These are phyloP conservation scores for Cassiopea andromeda DNA, from an alignment of 30 jellyfish, hydroid and myxozoan genomes.

Conservation along the genomic window DNA sequence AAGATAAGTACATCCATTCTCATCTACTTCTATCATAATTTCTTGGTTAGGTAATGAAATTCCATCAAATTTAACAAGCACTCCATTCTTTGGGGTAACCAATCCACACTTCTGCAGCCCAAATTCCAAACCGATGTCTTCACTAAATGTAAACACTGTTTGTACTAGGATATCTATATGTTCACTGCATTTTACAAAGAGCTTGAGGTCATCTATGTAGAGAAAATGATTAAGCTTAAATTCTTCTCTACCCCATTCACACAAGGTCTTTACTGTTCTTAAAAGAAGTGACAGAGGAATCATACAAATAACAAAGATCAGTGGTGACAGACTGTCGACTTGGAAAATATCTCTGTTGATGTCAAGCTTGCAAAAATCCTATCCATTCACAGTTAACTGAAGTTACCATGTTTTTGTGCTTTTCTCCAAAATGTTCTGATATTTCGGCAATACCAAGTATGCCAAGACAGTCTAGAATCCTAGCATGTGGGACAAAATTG, in stretches of 20 bases:
- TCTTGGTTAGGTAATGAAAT: constrained; percentile 20
- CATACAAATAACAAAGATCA: constrained; percentile 24
- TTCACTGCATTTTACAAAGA: constrained; percentile 8
- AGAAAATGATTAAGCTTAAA: constrained; percentile 15
- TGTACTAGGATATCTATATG: background rate
- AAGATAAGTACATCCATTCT: constrained; percentile 33
- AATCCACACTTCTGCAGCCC: constrained; percentile 31
- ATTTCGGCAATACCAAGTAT: constrained; percentile 19
- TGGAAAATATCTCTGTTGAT: constrained; percentile 39
- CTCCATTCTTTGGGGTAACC: constrained; percentile 11
- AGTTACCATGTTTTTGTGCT: background rate
- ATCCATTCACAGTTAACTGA: background rate
- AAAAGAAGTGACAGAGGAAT: constrained; percentile 1
- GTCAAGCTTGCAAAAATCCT: background rate
- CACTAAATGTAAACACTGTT: constrained; percentile 22
- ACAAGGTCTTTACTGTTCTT: background rate
- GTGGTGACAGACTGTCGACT: constrained; percentile 38
- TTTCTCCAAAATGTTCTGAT: background rate
- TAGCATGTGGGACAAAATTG: constrained; percentile 23
- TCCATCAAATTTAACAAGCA: constrained; percentile 16
- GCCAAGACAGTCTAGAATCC: constrained; percentile 22
- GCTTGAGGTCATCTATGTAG: constrained; percentile 48
- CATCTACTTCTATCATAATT: constrained; percentile 29
- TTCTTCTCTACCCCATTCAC: background rate
- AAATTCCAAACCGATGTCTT: constrained; percentile 40